Evolutionary conservation across 2,888 invertebrate species (phyloP), one percentile per base, ranked within the genome.

Genomic region (Bursaphelenchus okinawaensis): DNA sequence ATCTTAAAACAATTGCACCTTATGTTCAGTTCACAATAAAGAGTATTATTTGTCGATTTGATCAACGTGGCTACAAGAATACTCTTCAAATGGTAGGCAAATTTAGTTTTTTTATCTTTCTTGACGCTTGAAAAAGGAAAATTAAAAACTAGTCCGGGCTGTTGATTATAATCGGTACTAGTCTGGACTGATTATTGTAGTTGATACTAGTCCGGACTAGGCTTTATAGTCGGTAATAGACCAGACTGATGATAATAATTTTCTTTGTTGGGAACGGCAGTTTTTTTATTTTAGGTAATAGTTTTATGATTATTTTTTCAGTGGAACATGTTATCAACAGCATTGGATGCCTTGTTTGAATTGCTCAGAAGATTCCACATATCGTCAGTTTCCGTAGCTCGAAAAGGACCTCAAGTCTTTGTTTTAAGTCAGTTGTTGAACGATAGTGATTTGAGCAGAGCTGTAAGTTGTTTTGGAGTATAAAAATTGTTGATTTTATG

Each of bases 351-450:
- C 1, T 71, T 80, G 12, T 71, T 72, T 50, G 63, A 69, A 7
- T 68, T 80, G 12, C 66, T 80, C 4, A 69, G 71, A 52, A 68
- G 70, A 23, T 76, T 76, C 16, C 74, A 76, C 56, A 74, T 75
- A 6, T 76, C 79, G 28, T 65, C 75, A 9, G 54, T 67, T 54
- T 62, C 78, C 7, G 74, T 80, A 23, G 63, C 52, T 65, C 75
- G 56, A 54, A 66, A 27, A 66, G 68, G 54, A 61, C 71, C 61
- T 8, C 75, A 76, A 60, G 71, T 74, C 6, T 62, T 58, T 27
- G 29, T 80, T n/a, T 65, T 80, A 1, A 65, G 68, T 3, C 77
- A 80, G 52, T 67, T 77, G 24, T 65, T 80, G 50, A 81, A 78
- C 68, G 79, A 80, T 55, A 72, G 77, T 0, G 75, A 74, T 8